phyloP scores from a whole-genome alignment of 2,113 vertebrate species.

The Oophaga pumilio region DNA sequence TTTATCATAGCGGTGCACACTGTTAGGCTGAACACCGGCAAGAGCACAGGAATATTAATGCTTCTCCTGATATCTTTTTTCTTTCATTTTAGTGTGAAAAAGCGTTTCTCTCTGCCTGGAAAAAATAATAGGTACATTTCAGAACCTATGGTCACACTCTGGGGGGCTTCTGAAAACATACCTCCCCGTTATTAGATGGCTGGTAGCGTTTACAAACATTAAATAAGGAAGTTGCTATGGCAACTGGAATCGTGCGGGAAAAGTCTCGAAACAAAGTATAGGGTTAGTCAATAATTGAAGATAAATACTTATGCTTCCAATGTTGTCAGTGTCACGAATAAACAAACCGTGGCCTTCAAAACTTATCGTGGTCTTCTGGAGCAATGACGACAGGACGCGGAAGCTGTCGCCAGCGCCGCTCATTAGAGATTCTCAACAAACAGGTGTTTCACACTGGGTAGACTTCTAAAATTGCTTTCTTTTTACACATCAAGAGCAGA shows the following conservation, averaged over 20 bases:
- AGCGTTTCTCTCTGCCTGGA: constrained; percentile 40
- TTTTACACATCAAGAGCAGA: constrained; percentile 72
- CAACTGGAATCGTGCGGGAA: constrained; percentile 15
- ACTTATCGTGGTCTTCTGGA: background rate
- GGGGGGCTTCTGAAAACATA: constrained; percentile 42
- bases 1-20: constrained; percentile 50
- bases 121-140: constrained; percentile 50
- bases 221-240: constrained; percentile 32
- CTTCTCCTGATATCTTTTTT: constrained; percentile 25
- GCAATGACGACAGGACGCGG: constrained; percentile 36
- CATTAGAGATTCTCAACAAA: constrained; percentile 72
- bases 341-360: constrained; percentile 5
- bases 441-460: constrained; percentile 69
- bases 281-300: constrained; percentile 18
- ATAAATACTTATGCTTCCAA: constrained; percentile 16
- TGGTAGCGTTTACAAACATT: constrained; percentile 40
- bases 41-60: constrained; percentile 46
- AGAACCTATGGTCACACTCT: constrained; percentile 34
- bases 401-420: constrained; percentile 47
- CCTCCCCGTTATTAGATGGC: constrained; percentile 35
- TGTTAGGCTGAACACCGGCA: constrained; percentile 37
- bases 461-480: constrained; percentile 75
- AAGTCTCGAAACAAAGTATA: constrained; percentile 31
- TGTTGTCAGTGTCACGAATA: constrained; percentile 3
- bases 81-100: constrained; percentile 40